Evolutionary conservation across 2,113 vertebrate species (phyloP).

Genomic region (Mungos mungo): DNA sequence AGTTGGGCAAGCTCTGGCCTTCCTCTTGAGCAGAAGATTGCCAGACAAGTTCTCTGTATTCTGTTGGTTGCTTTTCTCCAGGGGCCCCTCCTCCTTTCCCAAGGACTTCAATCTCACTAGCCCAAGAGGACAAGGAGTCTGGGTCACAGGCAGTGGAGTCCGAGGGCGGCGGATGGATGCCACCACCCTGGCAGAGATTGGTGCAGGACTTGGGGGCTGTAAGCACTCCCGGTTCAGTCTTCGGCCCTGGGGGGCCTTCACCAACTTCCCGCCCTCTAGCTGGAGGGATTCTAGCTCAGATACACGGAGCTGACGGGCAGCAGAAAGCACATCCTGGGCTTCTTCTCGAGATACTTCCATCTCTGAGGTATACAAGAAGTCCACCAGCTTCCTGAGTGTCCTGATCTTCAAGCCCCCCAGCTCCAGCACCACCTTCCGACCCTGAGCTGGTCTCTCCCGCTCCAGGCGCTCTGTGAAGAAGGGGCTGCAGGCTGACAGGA

Average conservation of each 20-base stretch:
- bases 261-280: constrained; percentile 81
- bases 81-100: accelerated
- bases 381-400: constrained; percentile 89
- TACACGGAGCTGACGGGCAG: constrained; percentile 87
- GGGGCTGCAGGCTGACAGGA: constrained; percentile 92
- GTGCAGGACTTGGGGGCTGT: neutral
- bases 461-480: constrained; percentile 88
- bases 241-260: constrained; percentile 72
- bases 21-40: constrained; percentile 47
- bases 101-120: neutral
- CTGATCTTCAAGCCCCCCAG: constrained; percentile 85
- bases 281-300: constrained; percentile 84
- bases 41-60: neutral
- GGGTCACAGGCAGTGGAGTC: constrained; percentile 17
- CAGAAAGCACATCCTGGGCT: constrained; percentile 87
- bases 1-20: constrained; percentile 31
- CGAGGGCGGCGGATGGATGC: neutral
- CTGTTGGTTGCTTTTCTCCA: neutral
- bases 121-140: neutral
- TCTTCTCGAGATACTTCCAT: constrained; percentile 86
- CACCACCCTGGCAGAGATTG: constrained; percentile 60
- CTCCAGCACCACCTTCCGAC: constrained; percentile 84
- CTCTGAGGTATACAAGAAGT: constrained; percentile 90
- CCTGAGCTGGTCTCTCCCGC: constrained; percentile 75
- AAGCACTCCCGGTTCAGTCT: constrained; percentile 83